Percentiles rank a stretch among this genome's conserved stretches.
Evolutionary conservation across 2,113 vertebrate genomes (phyloP).

Genomic region (Antennarius striatus): DNA sequence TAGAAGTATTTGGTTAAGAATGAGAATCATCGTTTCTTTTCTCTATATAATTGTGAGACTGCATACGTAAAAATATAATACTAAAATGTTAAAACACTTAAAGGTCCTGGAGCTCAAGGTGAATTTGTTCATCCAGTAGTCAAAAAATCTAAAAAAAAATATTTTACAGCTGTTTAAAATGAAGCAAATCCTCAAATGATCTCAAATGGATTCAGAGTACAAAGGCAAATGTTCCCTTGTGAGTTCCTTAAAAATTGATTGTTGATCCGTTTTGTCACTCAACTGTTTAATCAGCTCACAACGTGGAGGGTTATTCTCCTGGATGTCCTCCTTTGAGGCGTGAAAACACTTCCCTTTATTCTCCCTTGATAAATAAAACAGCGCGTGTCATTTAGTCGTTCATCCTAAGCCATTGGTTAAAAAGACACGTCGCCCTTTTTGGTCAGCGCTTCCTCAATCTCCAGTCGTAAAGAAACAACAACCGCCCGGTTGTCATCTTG

Average conservation of each 20-base stretch:
- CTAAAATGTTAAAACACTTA: too few species aligned
- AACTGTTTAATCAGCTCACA: conserved; percentile 24
- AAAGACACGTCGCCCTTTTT: conserved; percentile 27
- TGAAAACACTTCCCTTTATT: neutral
- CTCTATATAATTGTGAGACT: too few species aligned
- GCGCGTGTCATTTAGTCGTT: neutral
- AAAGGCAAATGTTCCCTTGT: conserved; percentile 1
- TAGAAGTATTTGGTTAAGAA: too few species aligned
- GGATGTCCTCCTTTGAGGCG: neutral
- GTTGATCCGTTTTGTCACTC: conserved; percentile 11
- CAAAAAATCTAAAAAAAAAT: too few species aligned
- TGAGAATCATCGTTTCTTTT: too few species aligned
- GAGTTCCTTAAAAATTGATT: conserved; percentile 2
- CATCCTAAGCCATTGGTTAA: conserved; percentile 14
- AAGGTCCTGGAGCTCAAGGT: too few species aligned
- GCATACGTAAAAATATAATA: too few species aligned
- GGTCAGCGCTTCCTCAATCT: conserved; percentile 33
- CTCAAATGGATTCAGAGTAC: neutral
- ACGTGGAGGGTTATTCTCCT: neutral
- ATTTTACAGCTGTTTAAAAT: too few species aligned
- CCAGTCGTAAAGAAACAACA: conserved; percentile 14
- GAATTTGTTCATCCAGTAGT: too few species aligned
- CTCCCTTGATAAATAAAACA: conserved; percentile 22
- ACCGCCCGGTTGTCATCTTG: neutral
- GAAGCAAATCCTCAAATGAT: too few species aligned